phyloP scores from a whole-genome alignment of 2,113 vertebrate genomes.

The Oncorhynchus nerka region DNA sequence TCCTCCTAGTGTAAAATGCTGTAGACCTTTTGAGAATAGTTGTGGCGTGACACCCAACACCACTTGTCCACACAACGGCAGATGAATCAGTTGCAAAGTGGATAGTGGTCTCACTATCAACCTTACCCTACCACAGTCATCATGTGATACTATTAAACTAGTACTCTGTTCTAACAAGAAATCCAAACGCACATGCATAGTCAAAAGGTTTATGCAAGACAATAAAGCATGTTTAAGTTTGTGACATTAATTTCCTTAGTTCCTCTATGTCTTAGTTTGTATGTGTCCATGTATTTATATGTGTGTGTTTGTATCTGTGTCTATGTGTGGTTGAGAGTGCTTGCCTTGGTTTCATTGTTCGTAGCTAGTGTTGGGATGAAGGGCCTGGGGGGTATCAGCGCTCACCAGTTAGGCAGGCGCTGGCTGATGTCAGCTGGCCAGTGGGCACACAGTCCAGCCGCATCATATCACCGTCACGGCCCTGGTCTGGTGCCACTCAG shows the following conservation, averaged over 20 bases:
- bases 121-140: too few species aligned
- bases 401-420: conserved; percentile 47
- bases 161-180: too few species aligned
- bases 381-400: conserved; percentile 50
- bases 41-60: too few species aligned
- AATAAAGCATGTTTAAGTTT: not conserved
- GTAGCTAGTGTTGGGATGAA: conserved; percentile 62
- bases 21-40: too few species aligned
- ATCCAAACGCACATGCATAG: too few species aligned
- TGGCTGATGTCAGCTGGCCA: conserved; percentile 67
- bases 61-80: too few species aligned
- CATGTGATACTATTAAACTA: too few species aligned
- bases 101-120: too few species aligned
- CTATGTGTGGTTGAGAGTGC: conserved; percentile 34
- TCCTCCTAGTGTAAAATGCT: too few species aligned
- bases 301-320: conserved; percentile 5
- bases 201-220: too few species aligned
- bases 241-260: too few species aligned
- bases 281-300: conserved; percentile 14
- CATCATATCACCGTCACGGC: conserved; percentile 68
- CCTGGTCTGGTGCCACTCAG: conserved; percentile 36
- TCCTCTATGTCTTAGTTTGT: conserved; percentile 3
- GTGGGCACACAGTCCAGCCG: conserved; percentile 63
- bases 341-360: conserved; percentile 51
- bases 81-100: too few species aligned